Base-by-base conservation (phyloP, 2,888 invertebrate genomes). In the Tholera decimalis region DNA sequence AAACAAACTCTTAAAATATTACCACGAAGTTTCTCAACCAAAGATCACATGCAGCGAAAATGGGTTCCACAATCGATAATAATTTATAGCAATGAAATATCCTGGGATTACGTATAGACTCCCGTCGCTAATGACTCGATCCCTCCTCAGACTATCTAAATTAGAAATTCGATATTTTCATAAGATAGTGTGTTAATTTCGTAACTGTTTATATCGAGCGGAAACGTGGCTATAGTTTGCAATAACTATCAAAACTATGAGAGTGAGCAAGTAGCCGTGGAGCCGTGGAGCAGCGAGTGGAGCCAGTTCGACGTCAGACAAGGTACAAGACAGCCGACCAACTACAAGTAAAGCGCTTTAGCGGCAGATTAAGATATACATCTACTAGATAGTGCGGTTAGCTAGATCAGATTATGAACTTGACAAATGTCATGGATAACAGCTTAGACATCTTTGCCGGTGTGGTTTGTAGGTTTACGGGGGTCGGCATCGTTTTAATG, bases 241-340 rank as follows among this genome's bases (percentile, higher is more conserved):
- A 83, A 82, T 81, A 83, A 77, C 83, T 82, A 84, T 83, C 77
- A 77, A 77, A 84, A 84, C 83, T 84, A 76, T 63, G 61, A 66
- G 78, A 79, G 82, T 80, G 80, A 81, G 79, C 80, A 80, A 85
- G 82, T 84, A 83, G 79, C 81, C 71, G 74, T 67, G 67, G 70
- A 83, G 46, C 33, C 35, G 15, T 15, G 35, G 35, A 35, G 78
- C 74, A 77, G 81, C 64, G 66, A 79, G 66, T 64, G 73, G 80
- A 80, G 77, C 73, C 82, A 87, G 83, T 85, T 88, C 81, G 83
- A 83, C 80, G 66, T 66, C 59, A 58, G 71, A 57, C 72, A 22
- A 73, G 70, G 81, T 70, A 66, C 73, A 61, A 68, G 76, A 79
- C 74, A 73, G 76, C 68, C 63, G 68, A 73, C 68, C 63, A 61